Conservation (phyloP, 2,113 vertebrate species). For the Lipotes vexillifer region DNA sequence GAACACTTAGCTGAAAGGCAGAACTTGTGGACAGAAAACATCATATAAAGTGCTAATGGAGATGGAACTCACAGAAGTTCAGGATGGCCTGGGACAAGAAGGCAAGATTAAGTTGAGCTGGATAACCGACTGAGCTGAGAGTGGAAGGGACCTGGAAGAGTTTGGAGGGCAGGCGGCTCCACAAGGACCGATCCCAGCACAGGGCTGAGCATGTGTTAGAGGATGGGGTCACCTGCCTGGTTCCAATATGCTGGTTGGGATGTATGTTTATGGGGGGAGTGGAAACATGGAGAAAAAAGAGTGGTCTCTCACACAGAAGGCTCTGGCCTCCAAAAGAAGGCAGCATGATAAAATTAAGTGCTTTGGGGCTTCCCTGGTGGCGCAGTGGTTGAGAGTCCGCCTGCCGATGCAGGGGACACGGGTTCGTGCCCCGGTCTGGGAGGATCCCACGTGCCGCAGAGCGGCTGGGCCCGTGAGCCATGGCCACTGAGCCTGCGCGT, state of each 20-base stretch:
- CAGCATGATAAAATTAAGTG: not conserved
- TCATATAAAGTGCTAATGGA: not conserved
- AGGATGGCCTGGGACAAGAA: not conserved
- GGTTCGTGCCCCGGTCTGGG: too few relatives aligned
- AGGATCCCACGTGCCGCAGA: too few relatives aligned
- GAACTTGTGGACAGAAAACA: not conserved
- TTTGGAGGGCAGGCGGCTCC: not conserved
- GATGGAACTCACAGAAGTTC: not conserved
- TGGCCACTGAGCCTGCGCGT: too few relatives aligned
- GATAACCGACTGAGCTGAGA: not conserved
- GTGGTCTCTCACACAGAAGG: not conserved
- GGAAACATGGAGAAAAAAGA: not conserved
- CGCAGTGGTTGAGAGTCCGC: too few relatives aligned
- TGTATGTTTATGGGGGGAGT: not conserved
- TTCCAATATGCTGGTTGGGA: not conserved
- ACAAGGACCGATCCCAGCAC: not conserved
- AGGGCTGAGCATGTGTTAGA: not conserved
- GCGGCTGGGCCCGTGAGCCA: too few relatives aligned
- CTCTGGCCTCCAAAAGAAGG: not conserved
- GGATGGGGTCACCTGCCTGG: not conserved
- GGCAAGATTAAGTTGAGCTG: not conserved
- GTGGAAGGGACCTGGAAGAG: not conserved
- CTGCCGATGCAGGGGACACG: too few relatives aligned
- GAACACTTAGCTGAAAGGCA: conserved; percentile 4
- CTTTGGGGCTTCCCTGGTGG: not conserved